Conservation (phyloP, 2,888 invertebrate species). For the Phrixothrix hirtus region DNA sequence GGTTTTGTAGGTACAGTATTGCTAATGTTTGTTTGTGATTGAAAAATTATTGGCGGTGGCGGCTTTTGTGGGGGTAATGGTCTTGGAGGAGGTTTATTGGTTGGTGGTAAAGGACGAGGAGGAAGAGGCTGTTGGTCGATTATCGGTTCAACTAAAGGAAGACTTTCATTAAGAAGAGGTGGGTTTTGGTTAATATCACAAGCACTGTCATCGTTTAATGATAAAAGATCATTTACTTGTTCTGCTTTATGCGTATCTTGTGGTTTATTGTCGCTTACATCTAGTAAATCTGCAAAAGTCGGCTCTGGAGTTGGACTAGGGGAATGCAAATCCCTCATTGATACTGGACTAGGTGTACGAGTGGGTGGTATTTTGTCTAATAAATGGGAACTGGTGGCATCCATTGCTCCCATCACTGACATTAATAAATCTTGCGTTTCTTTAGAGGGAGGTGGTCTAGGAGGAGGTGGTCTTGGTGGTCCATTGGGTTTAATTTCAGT, state of each 20-base stretch:
- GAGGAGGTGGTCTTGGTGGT: constrained; percentile 59
- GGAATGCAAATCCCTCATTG: constrained; percentile 79
- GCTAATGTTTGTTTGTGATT: constrained; percentile 35
- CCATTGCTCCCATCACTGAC: constrained; percentile 86
- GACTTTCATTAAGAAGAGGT: too few species aligned
- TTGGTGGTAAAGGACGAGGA: constrained; percentile 32
- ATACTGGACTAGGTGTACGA: constrained; percentile 84
- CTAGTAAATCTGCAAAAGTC: constrained; percentile 65
- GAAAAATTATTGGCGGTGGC: constrained; percentile 46
- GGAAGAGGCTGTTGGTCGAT: constrained; percentile 16
- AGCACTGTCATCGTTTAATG: constrained; percentile 41
- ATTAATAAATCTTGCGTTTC: constrained; percentile 85
- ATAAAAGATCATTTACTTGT: constrained; percentile 40
- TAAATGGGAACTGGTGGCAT: constrained; percentile 82
- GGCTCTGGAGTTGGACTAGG: constrained; percentile 82
- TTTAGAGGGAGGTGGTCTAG: constrained; percentile 67
- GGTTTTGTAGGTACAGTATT: constrained; percentile 39
- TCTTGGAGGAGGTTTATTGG: constrained; percentile 39
- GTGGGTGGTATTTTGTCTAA: constrained; percentile 83
- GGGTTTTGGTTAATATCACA: constrained; percentile 57
- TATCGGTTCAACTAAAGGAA: constrained; percentile 3
- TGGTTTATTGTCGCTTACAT: constrained; percentile 59
- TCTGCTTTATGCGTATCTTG: constrained; percentile 25
- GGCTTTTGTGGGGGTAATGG: constrained; percentile 46
- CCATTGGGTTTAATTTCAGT: constrained; percentile 45